phyloP scores from a whole-genome alignment of 2,888 invertebrate species.

The Rotaria magnacalcarata region DNA sequence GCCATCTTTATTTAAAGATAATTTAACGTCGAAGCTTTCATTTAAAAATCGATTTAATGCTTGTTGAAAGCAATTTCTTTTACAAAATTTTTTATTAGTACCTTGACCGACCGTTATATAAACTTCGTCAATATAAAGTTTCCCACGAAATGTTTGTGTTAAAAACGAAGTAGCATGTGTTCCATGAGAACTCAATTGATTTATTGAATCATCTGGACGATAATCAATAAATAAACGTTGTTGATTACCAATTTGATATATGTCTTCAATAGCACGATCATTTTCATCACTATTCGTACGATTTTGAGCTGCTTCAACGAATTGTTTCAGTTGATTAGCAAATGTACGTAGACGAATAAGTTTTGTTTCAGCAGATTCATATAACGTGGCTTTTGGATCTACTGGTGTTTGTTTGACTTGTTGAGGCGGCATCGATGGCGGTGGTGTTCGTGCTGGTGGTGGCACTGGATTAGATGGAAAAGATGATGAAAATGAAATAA shows the following conservation, averaged over 20 bases:
- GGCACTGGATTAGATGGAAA: background rate
- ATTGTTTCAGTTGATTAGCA: background rate
- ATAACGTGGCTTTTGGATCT: background rate
- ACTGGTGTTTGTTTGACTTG: background rate
- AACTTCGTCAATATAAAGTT: slow-evolving; percentile 9
- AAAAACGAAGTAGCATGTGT: slow-evolving; percentile 3
- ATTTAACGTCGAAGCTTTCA: background rate
- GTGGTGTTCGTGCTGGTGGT: too few relatives aligned
- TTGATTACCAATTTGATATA: slow-evolving; percentile 2
- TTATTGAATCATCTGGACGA: background rate
- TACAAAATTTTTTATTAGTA: slow-evolving; percentile 30
- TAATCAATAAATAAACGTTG: slow-evolving; percentile 33
- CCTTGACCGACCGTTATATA: background rate
- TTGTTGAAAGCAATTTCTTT: slow-evolving; percentile 16
- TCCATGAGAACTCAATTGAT: background rate
- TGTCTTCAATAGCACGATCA: background rate
- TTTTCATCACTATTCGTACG: background rate
- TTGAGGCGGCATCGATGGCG: background rate
- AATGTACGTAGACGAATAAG: background rate
- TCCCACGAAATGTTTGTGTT: slow-evolving; percentile 2
- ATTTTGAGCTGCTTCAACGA: background rate
- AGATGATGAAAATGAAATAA: background rate
- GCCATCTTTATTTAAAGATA: background rate
- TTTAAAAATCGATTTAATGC: background rate
- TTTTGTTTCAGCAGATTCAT: slow-evolving; percentile 8